Evolutionary conservation across 2,888 invertebrate genomes (phyloP), one percentile per base, ranked within the genome.

Genomic region (Acronicta psi): DNA sequence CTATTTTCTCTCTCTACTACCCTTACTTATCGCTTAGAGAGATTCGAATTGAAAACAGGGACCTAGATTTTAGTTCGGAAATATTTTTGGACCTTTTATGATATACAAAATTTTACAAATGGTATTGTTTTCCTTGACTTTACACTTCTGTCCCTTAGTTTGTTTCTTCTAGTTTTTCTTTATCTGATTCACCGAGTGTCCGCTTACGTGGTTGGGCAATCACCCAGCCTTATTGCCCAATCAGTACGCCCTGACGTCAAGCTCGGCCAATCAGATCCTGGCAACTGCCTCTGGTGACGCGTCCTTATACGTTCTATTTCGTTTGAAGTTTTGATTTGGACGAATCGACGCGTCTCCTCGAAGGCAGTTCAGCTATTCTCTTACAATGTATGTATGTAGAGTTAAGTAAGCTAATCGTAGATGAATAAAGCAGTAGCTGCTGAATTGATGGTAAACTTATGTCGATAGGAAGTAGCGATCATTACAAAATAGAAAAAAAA

Each of bases 211-310:
- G 96, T 96, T 95, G 95, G 95, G 94, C 95, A 95, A 95, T 94
- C 91, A 93, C 96, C 96, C 96, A 96, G 96, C 96, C 96, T 96
- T 95, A 95, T 95, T 95, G 95, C 93, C 95, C 95, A 96, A 96
- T 95, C 95, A 94, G 95, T 90, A 91, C 84, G 94, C 92, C 83
- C 78, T 59, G 93, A 93, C 93, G 72, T 72, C 65, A 79, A 83
- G 83, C 92, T 87, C 88, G 86, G 80, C 82, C 85, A 82, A 89
- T 87, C 90, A 85, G 92, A 89, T 80, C 77, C 85, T 76, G 76
- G 75, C 68, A 81, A 83, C 89, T 89, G 88, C 86, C 84, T 77
- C 83, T 72, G 85, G 85, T 85, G 86, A 83, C 82, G 83, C 79
- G 86, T 80, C 84, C 86, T 61, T 63, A 65, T 29, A 29, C 63